These are phyloP conservation scores for Actinernus sp. DNA, from an alignment of 92 coral and sea anemone genomes.

Conservation along the genomic window DNA sequence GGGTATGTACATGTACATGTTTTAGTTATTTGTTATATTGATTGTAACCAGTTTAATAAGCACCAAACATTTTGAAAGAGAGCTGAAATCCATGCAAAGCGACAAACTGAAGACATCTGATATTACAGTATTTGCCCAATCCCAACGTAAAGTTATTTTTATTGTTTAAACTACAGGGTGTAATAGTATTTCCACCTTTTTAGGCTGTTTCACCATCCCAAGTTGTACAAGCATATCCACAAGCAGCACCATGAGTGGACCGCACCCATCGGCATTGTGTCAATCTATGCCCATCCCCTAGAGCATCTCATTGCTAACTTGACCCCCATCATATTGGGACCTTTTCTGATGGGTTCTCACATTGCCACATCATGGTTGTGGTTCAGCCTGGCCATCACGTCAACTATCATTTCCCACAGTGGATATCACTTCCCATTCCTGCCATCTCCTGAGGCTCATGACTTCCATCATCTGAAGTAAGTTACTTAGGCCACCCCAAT, in stretches of 20 bases:
- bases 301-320: conserved; percentile 90
- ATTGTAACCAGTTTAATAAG: too few relatives aligned
- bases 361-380: conserved; percentile 97
- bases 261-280: conserved; percentile 89
- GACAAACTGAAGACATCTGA: too few relatives aligned
- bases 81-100: too few relatives aligned
- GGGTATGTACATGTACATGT: too few relatives aligned
- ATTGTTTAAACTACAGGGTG: too few relatives aligned
- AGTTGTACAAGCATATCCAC: conserved; percentile 88
- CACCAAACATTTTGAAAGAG: too few relatives aligned
- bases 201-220: conserved; percentile 94
- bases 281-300: conserved; percentile 91
- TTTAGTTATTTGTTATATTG: too few relatives aligned
- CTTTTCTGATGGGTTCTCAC: conserved; percentile 96
- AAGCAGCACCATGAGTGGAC: conserved; percentile 98
- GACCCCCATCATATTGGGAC: conserved; percentile 84
- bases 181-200: too few relatives aligned
- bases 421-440: conserved; percentile 95
- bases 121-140: too few relatives aligned
- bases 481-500: too few relatives aligned
- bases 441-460: conserved; percentile 99
- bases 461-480: conserved; percentile 98
- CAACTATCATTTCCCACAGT: conserved; percentile 92
- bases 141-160: too few relatives aligned
- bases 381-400: conserved; percentile 81